Conservation (phyloP, 1,140 invertebrate genomes). For the Papilio machaon region DNA sequence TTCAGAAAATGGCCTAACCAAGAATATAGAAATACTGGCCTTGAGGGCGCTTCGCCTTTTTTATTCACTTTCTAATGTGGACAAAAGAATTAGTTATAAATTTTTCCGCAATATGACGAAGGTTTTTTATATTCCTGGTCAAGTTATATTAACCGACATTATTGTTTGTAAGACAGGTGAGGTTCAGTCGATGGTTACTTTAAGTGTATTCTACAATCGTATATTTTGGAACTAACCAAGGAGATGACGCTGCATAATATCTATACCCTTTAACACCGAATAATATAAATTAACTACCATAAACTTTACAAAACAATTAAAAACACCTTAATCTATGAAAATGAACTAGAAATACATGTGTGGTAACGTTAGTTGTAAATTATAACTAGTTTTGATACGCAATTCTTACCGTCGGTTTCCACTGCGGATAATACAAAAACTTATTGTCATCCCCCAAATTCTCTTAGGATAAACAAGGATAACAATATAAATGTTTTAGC, state of each 20-base stretch:
- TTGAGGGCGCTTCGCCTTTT: no score
- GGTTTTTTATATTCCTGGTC: no score
- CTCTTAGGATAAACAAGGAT: no score
- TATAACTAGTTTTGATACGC: neutral
- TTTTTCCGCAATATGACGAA: no score
- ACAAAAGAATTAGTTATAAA: no score
- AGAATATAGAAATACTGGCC: no score
- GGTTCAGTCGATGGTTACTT: no score
- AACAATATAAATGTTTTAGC: neutral
- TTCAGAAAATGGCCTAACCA: neutral
- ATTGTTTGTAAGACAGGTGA: neutral
- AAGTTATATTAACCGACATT: neutral
- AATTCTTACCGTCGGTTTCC: neutral
- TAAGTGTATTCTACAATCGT: neutral
- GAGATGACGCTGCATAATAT: neutral
- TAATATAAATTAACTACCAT: neutral
- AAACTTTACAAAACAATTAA: constrained; percentile 1
- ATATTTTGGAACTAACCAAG: neutral
- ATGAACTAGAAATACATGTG: neutral
- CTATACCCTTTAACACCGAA: neutral
- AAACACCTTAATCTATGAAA: neutral
- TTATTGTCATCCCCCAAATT: no score
- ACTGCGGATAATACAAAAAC: no score
- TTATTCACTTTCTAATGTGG: no score
- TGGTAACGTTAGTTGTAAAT: constrained; percentile 1